These are phyloP conservation scores for Dreissena rostriformis DNA, from an alignment of 1,140 invertebrate species.

Conservation along the genomic window DNA sequence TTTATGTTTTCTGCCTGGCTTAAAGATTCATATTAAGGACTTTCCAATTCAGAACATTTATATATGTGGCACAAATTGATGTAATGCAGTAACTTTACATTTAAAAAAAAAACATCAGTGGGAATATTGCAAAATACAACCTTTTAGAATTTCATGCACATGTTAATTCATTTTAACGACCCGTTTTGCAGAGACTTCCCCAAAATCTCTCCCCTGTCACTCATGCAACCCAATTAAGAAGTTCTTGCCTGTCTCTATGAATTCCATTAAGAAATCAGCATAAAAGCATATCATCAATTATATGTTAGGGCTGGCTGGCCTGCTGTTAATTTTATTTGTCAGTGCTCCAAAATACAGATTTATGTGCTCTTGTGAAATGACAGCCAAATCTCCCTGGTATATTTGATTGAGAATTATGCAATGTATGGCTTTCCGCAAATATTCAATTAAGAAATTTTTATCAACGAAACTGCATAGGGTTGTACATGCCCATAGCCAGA, in stretches of 20 bases:
- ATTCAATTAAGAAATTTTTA: neutral
- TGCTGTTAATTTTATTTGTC: slow-evolving; percentile 58
- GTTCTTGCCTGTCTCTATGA: slow-evolving; percentile 44
- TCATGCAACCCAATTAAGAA: slow-evolving; percentile 55
- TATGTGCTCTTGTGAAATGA: slow-evolving; percentile 46
- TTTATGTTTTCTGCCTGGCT: too few relatives aligned
- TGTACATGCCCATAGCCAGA: neutral
- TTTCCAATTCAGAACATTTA: too few relatives aligned
- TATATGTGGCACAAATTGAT: too few relatives aligned
- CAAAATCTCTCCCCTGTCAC: slow-evolving; percentile 41
- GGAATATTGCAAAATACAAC: too few relatives aligned
- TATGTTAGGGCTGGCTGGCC: slow-evolving; percentile 33
- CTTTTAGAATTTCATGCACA: too few relatives aligned
- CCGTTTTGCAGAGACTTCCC: neutral
- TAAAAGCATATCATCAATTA: slow-evolving; percentile 61
- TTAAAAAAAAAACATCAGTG: too few relatives aligned
- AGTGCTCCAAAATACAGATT: slow-evolving; percentile 40
- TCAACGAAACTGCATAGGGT: neutral
- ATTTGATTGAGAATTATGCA: slow-evolving; percentile 54
- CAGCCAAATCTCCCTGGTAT: slow-evolving; percentile 41
- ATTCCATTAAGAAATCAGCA: slow-evolving; percentile 60
- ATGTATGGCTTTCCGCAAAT: slow-evolving; percentile 34
- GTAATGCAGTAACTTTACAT: too few relatives aligned
- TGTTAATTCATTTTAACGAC: too few relatives aligned
- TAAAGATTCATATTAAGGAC: too few relatives aligned